Percentiles rank a stretch among this genome's conserved stretches.
Conservation (phyloP, 2,113 vertebrate genomes). For the Tamias sibiricus region DNA sequence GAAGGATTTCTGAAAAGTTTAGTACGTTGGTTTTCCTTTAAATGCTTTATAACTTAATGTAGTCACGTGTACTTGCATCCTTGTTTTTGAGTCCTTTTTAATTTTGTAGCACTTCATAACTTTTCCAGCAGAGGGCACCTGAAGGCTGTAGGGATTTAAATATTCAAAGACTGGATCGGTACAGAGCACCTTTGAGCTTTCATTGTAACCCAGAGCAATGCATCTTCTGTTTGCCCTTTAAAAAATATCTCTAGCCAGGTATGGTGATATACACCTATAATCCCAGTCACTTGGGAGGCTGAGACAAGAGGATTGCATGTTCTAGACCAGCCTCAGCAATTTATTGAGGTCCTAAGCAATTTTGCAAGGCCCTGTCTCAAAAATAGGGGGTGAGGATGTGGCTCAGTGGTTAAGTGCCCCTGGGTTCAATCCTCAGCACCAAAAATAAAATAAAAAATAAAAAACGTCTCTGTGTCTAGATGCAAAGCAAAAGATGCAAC, state of each 20-base stretch:
- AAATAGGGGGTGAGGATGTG: too few relatives aligned
- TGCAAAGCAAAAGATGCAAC: slow-evolving; percentile 74
- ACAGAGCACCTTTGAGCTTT: background rate
- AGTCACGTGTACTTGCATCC: background rate
- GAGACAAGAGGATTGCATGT: too few relatives aligned
- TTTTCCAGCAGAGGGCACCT: slow-evolving; percentile 78
- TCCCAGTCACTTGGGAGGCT: too few relatives aligned
- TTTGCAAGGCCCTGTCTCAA: too few relatives aligned
- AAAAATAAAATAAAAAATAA: background rate
- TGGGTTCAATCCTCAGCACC: too few relatives aligned
- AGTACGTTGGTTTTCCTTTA: background rate
- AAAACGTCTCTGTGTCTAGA: slow-evolving; percentile 73
- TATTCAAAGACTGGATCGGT: rapidly evolving
- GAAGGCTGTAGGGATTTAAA: background rate
- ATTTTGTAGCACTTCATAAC: slow-evolving; percentile 34
- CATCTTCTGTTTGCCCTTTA: background rate
- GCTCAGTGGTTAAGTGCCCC: too few relatives aligned
- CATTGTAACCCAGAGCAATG: background rate
- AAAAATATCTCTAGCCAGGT: background rate
- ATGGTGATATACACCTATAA: too few relatives aligned
- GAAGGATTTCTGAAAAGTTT: background rate
- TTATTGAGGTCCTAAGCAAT: too few relatives aligned
- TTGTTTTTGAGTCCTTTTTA: background rate
- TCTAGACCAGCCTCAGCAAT: too few relatives aligned
- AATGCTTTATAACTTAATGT: background rate